Percentiles rank a stretch among this genome's conserved stretches.
These are phyloP conservation scores for Lumbricus terrestris DNA, from an alignment of 2,888 invertebrate species.

Conservation along the genomic window DNA sequence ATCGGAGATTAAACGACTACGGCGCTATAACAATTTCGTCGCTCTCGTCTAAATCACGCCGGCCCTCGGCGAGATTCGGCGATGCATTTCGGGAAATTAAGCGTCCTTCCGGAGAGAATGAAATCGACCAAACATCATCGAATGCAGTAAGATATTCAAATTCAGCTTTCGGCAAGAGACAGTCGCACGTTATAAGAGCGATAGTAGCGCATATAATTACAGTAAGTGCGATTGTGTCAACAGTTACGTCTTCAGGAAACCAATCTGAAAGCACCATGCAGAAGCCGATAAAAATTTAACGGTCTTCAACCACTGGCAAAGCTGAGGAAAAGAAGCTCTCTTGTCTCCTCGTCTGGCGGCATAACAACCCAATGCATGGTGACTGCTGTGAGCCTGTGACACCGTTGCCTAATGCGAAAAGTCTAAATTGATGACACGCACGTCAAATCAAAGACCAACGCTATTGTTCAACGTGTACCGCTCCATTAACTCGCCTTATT, in stretches of 20 bases:
- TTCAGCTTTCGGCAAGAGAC: background rate
- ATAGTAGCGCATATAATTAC: too few relatives aligned
- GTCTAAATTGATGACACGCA: background rate
- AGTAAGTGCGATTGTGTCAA: background rate
- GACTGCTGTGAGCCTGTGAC: too few relatives aligned
- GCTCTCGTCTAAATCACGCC: constrained; percentile 11
- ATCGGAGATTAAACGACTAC: constrained; percentile 14
- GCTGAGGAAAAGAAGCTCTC: too few relatives aligned
- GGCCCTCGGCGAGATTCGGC: constrained; percentile 6
- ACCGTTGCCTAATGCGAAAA: background rate
- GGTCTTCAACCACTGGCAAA: too few relatives aligned
- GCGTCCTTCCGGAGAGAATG: background rate
- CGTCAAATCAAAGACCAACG: background rate
- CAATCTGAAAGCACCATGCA: too few relatives aligned
- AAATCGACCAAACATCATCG: background rate
- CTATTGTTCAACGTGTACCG: background rate
- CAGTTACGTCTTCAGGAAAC: too few relatives aligned
- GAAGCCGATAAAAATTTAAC: too few relatives aligned
- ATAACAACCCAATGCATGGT: too few relatives aligned
- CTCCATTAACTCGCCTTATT: background rate
- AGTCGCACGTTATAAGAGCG: background rate
- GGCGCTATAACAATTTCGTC: constrained; percentile 15
- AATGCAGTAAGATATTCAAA: background rate
- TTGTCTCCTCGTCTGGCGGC: too few relatives aligned
- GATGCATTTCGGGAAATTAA: constrained; percentile 15